phyloP scores from a whole-genome alignment of 2,888 invertebrate species.

The Drosophila prolongata region DNA sequence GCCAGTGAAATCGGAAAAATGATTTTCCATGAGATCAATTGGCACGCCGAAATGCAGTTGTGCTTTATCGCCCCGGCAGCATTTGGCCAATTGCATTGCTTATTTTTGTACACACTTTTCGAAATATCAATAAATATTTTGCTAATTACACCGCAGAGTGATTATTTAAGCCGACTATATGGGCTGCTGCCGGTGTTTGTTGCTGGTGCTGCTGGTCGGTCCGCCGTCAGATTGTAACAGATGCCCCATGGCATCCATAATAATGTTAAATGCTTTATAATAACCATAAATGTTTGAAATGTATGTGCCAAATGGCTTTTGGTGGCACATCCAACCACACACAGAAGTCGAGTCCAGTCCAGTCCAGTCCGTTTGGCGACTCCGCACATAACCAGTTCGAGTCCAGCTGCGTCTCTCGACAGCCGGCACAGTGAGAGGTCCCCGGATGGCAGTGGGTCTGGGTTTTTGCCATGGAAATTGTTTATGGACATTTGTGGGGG shows the following conservation, averaged over 20 bases:
- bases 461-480: constrained; percentile 64
- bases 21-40: constrained; percentile 1
- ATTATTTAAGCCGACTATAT: constrained; percentile 38
- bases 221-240: constrained; percentile 57
- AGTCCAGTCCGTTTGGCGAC: not conserved
- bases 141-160: constrained; percentile 47
- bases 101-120: constrained; percentile 18
- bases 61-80: constrained; percentile 6
- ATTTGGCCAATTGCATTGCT: constrained; percentile 30
- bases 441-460: not conserved
- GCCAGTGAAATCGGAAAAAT: not conserved
- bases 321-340: constrained; percentile 41
- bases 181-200: constrained; percentile 14
- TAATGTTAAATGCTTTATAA: constrained; percentile 81
- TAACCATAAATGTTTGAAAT: constrained; percentile 80
- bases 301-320: constrained; percentile 70
- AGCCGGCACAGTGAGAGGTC: constrained; percentile 53
- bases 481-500: constrained; percentile 59
- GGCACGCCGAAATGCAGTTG: constrained; percentile 5
- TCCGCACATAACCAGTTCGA: constrained; percentile 35
- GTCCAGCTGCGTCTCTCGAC: constrained; percentile 49
- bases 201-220: constrained; percentile 2
- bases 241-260: constrained; percentile 70
- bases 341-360: constrained; percentile 26
- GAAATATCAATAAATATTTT: constrained; percentile 46